Evolutionary conservation across 1,140 invertebrate genomes (phyloP).

Genomic region (Drosophila pachea): DNA sequence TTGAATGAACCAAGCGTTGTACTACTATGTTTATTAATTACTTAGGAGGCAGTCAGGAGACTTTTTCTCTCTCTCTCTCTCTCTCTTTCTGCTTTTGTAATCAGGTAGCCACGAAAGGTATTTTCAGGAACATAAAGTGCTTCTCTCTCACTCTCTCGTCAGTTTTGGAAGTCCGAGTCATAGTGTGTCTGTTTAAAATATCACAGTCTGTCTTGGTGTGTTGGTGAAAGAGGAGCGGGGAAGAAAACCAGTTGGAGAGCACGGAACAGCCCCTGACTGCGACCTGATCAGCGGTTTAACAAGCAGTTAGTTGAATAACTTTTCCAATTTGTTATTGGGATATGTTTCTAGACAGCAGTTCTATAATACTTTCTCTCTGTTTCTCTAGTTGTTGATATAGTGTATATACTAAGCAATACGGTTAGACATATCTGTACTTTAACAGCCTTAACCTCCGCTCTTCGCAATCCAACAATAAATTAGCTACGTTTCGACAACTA

Average conservation of each 20-base stretch:
- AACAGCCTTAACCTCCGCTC: constrained; percentile 50
- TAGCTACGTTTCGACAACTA: constrained; percentile 40
- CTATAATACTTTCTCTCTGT: neutral
- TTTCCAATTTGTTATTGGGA: constrained; percentile 1
- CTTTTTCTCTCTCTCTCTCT: too few relatives aligned
- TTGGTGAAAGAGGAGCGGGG: neutral
- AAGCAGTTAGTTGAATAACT: constrained; percentile 28
- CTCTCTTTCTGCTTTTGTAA: neutral
- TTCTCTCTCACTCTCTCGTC: neutral
- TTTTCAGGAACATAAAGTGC: constrained; percentile 31
- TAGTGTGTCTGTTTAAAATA: constrained; percentile 46
- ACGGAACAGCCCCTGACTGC: constrained; percentile 14
- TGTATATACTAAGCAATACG: constrained; percentile 19
- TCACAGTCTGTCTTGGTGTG: constrained; percentile 57
- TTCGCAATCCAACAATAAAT: constrained; percentile 33
- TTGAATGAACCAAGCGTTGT: too few relatives aligned
- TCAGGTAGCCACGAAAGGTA: constrained; percentile 25
- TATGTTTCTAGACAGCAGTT: constrained; percentile 30
- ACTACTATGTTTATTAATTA: neutral
- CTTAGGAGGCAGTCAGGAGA: constrained; percentile 19
- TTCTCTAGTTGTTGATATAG: constrained; percentile 8
- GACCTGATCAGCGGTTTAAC: constrained; percentile 11
- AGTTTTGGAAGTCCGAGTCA: constrained; percentile 47
- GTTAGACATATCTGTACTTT: constrained; percentile 37
- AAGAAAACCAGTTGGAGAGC: constrained; percentile 17